Evolutionary conservation across 2,797 vertebrate species (phyloP).

Genomic region (Trachops cirrhosus): DNA sequence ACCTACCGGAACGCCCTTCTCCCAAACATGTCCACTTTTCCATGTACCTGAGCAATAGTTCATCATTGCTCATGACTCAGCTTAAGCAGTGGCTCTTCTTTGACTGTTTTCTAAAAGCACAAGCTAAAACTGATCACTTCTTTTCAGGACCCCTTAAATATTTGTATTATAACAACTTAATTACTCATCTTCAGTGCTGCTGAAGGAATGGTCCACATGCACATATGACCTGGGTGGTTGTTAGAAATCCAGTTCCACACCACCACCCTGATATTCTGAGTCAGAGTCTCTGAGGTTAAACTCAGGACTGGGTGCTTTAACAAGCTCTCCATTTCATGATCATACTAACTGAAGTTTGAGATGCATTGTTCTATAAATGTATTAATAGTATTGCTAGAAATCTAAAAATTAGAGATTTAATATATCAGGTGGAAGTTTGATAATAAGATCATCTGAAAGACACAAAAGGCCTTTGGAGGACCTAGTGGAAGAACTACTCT

Average conservation of each 20-base stretch:
- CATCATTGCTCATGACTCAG: not conserved
- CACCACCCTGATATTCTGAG: not conserved
- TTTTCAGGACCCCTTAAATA: not conserved
- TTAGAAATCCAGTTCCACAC: not conserved
- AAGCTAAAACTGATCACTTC: not conserved
- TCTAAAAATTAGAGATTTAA: not conserved
- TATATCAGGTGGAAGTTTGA: not conserved
- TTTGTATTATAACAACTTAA: not conserved
- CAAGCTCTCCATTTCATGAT: not conserved
- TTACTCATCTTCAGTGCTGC: not conserved
- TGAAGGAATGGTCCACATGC: not conserved
- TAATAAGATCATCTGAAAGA: not conserved
- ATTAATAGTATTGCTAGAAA: not conserved
- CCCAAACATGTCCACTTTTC: not conserved
- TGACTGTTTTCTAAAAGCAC: not conserved
- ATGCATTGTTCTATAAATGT: not conserved
- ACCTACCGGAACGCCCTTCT: not conserved
- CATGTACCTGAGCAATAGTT: not conserved
- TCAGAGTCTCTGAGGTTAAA: not conserved
- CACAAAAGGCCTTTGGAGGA: not conserved
- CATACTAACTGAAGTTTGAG: not conserved
- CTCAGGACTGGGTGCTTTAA: not conserved
- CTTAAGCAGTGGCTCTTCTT: not conserved
- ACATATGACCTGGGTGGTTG: not conserved
- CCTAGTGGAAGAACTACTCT: not conserved